These are phyloP conservation scores for Dilophus febrilis DNA, from an alignment of 2,888 invertebrate genomes.

Conservation along the genomic window DNA sequence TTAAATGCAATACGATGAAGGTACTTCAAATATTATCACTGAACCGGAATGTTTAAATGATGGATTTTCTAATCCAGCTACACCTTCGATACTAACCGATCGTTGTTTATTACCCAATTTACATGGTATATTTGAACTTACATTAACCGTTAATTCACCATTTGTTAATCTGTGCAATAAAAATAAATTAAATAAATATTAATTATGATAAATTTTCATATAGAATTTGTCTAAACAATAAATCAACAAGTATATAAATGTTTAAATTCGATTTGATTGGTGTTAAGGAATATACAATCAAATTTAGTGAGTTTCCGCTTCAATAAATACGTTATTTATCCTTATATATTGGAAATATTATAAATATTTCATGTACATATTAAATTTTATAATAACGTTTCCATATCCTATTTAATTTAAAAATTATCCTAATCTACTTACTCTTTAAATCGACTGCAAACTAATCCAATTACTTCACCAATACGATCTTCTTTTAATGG, in stretches of 20 bases:
- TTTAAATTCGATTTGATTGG: no score
- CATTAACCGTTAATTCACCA: conserved; percentile 52
- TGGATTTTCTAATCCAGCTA: conserved; percentile 23
- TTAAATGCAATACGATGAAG: conserved; percentile 25
- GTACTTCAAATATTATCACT: conserved; percentile 28
- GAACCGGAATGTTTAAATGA: conserved; percentile 24
- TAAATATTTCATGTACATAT: conserved; percentile 9
- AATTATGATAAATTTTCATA: no score
- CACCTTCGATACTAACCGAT: conserved; percentile 25
- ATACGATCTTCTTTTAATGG: conserved; percentile 50
- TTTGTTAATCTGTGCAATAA: conserved; percentile 51
- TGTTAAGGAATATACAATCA: no score
- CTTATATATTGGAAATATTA: conserved; percentile 4
- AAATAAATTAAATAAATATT: no score
- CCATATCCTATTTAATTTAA: background rate
- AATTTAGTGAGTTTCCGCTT: no score
- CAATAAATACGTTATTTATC: no score
- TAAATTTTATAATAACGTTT: conserved; percentile 1
- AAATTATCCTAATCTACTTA: conserved; percentile 33
- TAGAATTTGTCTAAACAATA: no score
- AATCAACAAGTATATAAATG: no score
- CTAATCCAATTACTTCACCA: conserved; percentile 72
- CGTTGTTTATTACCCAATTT: conserved; percentile 68
- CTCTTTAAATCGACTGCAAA: conserved; percentile 60
- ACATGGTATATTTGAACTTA: conserved; percentile 59